A percentile compares a stretch with the other conserved stretches of the same genome.
Evolutionary conservation across 2,888 invertebrate genomes (phyloP).

Genomic region (Leptopterna dolabrata): DNA sequence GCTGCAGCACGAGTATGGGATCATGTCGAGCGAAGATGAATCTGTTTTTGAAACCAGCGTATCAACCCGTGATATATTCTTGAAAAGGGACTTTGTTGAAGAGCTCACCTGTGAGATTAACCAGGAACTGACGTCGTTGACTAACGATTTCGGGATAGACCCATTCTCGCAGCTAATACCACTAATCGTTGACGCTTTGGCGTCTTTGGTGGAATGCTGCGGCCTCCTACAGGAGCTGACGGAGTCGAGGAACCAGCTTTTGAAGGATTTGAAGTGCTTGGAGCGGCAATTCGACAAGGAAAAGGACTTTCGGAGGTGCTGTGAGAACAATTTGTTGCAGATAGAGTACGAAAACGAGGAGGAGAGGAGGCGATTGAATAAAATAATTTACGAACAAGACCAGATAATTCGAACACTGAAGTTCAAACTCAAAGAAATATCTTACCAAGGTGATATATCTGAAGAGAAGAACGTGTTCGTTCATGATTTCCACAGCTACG

Average conservation of each 20-base stretch:
- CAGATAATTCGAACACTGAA: conserved; percentile 36
- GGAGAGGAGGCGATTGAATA: conserved; percentile 50
- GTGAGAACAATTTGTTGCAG: conserved; percentile 55
- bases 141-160: conserved; percentile 41
- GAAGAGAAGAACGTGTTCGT: conserved; percentile 36
- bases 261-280: conserved; percentile 53
- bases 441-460: conserved; percentile 14
- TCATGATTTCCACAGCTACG: conserved; percentile 42
- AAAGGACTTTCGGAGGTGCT: conserved; percentile 43
- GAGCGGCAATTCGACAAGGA: conserved; percentile 58
- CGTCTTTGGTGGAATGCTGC: conserved; percentile 51
- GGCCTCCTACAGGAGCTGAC: conserved; percentile 46
- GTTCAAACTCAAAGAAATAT: conserved; percentile 37
- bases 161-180: conserved; percentile 37
- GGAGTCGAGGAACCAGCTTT: conserved; percentile 18
- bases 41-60: conserved; percentile 25
- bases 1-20: background rate
- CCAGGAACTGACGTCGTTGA: conserved; percentile 51
- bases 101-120: conserved; percentile 54
- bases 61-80: background rate
- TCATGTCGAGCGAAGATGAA: conserved; percentile 48
- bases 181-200: conserved; percentile 55
- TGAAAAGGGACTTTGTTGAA: conserved; percentile 48
- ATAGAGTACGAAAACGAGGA: conserved; percentile 58
- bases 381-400: conserved; percentile 44